phyloP scores from a whole-genome alignment of 2,113 vertebrate species.

The Menura novaehollandiae region DNA sequence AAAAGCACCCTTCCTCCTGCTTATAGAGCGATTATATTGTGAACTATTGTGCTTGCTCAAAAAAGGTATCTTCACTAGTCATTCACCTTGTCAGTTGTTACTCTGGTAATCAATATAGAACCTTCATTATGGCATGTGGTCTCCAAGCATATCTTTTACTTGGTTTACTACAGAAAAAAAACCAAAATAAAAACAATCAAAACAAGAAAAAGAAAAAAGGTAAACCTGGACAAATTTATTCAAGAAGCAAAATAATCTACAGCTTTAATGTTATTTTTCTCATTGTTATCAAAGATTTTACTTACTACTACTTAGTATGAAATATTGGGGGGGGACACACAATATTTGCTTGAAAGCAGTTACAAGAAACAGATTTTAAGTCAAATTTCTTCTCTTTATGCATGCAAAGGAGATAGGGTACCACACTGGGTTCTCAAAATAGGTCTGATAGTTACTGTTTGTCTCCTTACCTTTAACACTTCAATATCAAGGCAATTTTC shows the following conservation, averaged over 20 bases:
- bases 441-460: background rate
- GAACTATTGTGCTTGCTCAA: background rate
- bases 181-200: background rate
- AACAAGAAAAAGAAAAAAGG: background rate
- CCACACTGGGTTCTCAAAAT: background rate
- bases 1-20: background rate
- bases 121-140: background rate
- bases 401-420: background rate
- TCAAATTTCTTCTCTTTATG: background rate
- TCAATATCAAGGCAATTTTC: background rate
- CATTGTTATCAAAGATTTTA: background rate
- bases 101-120: background rate
- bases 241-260: background rate
- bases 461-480: background rate
- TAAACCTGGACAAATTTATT: background rate
- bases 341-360: background rate
- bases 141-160: background rate
- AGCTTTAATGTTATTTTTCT: background rate
- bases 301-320: background rate
- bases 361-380: background rate
- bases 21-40: fast-evolving
- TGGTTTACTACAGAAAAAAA: background rate
- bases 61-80: background rate
- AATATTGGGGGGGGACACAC: background rate
- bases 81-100: background rate